Percentiles rank a stretch among this genome's conserved stretches.
phyloP scores from a whole-genome alignment of 1,140 invertebrate species.

The Anagrus nilaparvatae region DNA sequence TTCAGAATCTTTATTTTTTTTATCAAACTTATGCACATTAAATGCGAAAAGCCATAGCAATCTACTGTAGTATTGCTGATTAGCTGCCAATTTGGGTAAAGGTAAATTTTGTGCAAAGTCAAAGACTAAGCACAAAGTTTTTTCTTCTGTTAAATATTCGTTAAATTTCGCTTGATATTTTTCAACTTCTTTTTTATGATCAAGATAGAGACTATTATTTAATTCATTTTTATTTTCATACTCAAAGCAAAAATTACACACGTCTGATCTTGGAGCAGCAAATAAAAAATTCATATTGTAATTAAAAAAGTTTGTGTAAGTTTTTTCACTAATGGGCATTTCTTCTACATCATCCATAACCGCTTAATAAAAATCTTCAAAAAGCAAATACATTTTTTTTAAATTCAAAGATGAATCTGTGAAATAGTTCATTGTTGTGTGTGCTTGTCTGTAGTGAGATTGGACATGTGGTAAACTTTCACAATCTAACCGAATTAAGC shows the following conservation, averaged over 20 bases:
- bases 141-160: slow-evolving; percentile 1
- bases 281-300: not conserved
- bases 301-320: not conserved
- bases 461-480: no score
- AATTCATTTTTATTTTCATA: no score
- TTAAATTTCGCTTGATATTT: slow-evolving; percentile 1
- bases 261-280: not conserved
- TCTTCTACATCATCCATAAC: no score
- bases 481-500: no score
- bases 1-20: not conserved
- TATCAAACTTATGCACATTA: slow-evolving; percentile 10
- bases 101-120: slow-evolving; percentile 15
- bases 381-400: no score
- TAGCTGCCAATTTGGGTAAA: slow-evolving; percentile 11
- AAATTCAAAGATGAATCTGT: no score
- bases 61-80: slow-evolving; percentile 13
- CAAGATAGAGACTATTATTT: no score
- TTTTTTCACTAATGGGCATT: no score
- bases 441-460: no score
- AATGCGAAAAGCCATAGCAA: slow-evolving; percentile 18
- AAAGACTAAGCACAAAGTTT: slow-evolving; percentile 9
- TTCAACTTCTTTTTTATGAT: slow-evolving; percentile 8
- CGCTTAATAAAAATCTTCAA: no score
- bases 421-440: no score
- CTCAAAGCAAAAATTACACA: no score